Conservation (phyloP, 2,888 invertebrate species). For the Dascillus cervinus region DNA sequence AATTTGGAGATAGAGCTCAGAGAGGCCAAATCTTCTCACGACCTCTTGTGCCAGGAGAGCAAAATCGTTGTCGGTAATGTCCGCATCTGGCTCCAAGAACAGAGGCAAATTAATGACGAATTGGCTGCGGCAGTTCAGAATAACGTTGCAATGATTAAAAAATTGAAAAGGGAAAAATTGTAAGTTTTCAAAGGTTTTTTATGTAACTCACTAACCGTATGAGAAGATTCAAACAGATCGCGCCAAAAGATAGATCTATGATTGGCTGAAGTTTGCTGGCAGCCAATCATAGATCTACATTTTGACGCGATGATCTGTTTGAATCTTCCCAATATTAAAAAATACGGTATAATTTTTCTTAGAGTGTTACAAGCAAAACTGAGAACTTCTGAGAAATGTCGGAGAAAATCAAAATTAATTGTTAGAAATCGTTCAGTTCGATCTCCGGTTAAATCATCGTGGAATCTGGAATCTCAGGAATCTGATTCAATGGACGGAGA, state of each 20-base stretch:
- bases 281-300: no score
- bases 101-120: constrained; percentile 33
- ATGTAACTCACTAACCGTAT: constrained; percentile 9
- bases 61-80: constrained; percentile 35
- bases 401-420: no score
- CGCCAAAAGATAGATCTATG: no score
- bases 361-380: no score
- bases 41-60: constrained; percentile 37
- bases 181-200: constrained; percentile 17
- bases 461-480: constrained; percentile 15
- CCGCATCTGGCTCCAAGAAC: constrained; percentile 37
- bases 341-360: no score
- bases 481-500: no score
- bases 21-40: constrained; percentile 29
- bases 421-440: background rate
- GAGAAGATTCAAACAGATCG: no score
- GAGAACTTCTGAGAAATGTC: no score
- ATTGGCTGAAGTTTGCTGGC: no score
- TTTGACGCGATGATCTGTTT: constrained; percentile 5
- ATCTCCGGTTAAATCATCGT: no score
- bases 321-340: no score
- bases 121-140: constrained; percentile 22
- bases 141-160: constrained; percentile 27
- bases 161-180: constrained; percentile 27
- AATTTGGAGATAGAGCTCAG: constrained; percentile 33